Conservation (phyloP, 2,113 vertebrate species). For the Gorsachius goisagi region DNA sequence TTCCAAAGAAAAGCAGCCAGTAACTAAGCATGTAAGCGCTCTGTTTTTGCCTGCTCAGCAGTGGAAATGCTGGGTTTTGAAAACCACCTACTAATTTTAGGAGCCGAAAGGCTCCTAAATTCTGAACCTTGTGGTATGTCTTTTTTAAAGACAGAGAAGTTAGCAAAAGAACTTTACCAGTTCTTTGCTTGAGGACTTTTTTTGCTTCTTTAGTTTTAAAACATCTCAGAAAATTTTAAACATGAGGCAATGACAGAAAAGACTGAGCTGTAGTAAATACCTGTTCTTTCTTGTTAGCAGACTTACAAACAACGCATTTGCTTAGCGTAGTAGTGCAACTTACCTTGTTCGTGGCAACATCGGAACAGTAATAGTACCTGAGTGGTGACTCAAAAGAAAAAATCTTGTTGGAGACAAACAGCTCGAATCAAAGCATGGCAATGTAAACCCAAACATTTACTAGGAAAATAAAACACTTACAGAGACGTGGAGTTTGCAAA, state of each 20-base stretch:
- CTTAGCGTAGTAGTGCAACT: not conserved
- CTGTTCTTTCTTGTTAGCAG: not conserved
- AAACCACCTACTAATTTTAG: slow-evolving; percentile 70
- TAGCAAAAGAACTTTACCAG: not conserved
- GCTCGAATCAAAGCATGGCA: not conserved
- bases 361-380: not conserved
- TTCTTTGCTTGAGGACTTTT: not conserved
- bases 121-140: slow-evolving; percentile 41
- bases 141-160: slow-evolving; percentile 29
- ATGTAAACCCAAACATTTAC: not conserved
- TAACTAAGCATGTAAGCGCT: not conserved
- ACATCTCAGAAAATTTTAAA: not conserved
- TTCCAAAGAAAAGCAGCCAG: slow-evolving; percentile 55
- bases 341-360: not conserved
- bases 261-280: not conserved
- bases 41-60: slow-evolving; percentile 63
- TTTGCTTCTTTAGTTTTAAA: not conserved
- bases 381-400: not conserved
- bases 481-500: not conserved
- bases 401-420: not conserved
- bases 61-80: slow-evolving; percentile 67
- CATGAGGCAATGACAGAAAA: not conserved
- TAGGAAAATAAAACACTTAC: not conserved
- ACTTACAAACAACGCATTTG: not conserved
- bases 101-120: slow-evolving; percentile 46